phyloP scores from a whole-genome alignment of 1,140 invertebrate species.

The Drosophila sproati region DNA sequence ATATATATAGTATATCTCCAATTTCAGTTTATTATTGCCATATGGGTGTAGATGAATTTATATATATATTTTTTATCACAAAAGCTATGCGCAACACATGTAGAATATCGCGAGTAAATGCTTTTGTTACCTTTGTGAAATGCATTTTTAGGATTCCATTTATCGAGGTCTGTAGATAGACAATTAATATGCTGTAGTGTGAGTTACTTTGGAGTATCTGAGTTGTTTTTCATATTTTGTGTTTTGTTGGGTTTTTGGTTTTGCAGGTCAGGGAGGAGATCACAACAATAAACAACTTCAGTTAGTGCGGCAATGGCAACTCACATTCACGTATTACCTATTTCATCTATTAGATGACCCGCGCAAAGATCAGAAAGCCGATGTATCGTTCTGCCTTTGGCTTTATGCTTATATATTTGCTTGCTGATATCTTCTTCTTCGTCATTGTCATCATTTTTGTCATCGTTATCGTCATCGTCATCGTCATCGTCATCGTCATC shows the following conservation, averaged over 20 bases:
- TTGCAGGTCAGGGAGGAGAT: slow-evolving; percentile 25
- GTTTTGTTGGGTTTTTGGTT: neutral
- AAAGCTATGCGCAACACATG: slow-evolving; percentile 52
- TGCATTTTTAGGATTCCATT: slow-evolving; percentile 60
- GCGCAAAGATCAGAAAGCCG: slow-evolving; percentile 76
- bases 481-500: slow-evolving; percentile 49
- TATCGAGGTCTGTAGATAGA: slow-evolving; percentile 78
- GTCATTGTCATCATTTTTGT: slow-evolving; percentile 85
- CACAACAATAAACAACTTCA: slow-evolving; percentile 68
- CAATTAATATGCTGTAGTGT: slow-evolving; percentile 63
- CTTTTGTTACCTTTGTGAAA: slow-evolving; percentile 66
- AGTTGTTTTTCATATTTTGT: neutral
- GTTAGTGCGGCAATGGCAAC: slow-evolving; percentile 74
- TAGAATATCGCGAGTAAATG: slow-evolving; percentile 25
- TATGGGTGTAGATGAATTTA: slow-evolving; percentile 44
- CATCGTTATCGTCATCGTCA: slow-evolving; percentile 62
- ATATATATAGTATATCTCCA: slow-evolving; percentile 11
- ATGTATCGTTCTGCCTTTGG: slow-evolving; percentile 77
- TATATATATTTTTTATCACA: slow-evolving; percentile 62
- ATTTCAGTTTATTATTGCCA: slow-evolving; percentile 17
- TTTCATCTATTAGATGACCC: slow-evolving; percentile 74
- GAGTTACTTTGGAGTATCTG: slow-evolving; percentile 13
- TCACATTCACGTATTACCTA: slow-evolving; percentile 81
- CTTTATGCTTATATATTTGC: slow-evolving; percentile 66
- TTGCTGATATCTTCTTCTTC: slow-evolving; percentile 77